Base-by-base conservation (phyloP, 2,888 invertebrate species). In the Apoderus coryli region DNA sequence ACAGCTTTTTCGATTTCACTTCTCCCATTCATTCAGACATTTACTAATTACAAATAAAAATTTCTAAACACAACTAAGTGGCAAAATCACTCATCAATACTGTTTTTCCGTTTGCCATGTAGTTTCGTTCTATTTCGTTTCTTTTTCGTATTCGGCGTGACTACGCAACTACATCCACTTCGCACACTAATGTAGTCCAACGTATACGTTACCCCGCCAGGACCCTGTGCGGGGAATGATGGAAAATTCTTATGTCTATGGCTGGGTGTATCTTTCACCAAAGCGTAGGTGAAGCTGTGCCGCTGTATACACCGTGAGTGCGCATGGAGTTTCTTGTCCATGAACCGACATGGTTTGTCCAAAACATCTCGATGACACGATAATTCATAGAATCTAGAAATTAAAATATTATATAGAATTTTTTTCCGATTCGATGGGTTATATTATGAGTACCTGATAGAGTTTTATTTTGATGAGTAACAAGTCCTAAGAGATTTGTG, bases 81-180 rank as follows among this genome's bases (percentile, higher is more conserved):
- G n/a, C n/a, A n/a, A n/a, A n/a, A n/a, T n/a, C n/a, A n/a, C n/a
- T n/a, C n/a, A n/a, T n/a, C n/a, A n/a, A n/a, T n/a, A n/a, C n/a
- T n/a, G n/a, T n/a, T n/a, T n/a, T n/a, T n/a, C n/a, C n/a, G n/a
- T 29, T 28, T 25, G 23, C 38, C 38, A 10, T 38, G 35, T 14
- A 30, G 31, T 25, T 35, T 34, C 29, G 28, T 35, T 31, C 37
- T 37, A 22, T 43, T 40, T 13, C 46, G 41, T 38, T 47, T 44
- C 35, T 47, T 44, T 40, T 47, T 40, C 35, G 37, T 41, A 10
- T 31, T 37, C 22, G 73, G 71, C 48, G 62, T 64, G 38, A 85
- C 68, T 54, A 79, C 76, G 59, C 88, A 88, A 49, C 79, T 73
- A 60, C 88, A 88, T 22, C 86, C 88, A 43, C 80, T 79, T 34